Evolutionary conservation across 2,797 vertebrate species (phyloP).

Genomic region (Spatula versicolor): DNA sequence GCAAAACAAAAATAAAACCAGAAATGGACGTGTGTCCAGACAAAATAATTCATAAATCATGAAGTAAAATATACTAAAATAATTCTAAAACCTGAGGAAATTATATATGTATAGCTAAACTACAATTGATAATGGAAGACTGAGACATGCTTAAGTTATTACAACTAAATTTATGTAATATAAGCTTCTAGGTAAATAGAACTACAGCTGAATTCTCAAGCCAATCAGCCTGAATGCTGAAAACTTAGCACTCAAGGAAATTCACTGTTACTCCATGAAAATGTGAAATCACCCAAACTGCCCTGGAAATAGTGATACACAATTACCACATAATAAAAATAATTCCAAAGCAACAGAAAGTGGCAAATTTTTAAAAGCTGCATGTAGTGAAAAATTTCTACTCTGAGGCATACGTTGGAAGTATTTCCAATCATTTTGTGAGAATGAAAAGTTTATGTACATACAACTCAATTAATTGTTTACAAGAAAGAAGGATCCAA

Average conservation of each 20-base stretch:
- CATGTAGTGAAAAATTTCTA: neutral
- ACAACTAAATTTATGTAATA: neutral
- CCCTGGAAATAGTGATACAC: neutral
- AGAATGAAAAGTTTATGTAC: neutral
- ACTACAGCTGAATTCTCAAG: neutral
- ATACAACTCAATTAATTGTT: neutral
- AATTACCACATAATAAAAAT: neutral
- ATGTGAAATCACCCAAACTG: neutral
- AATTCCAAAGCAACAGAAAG: neutral
- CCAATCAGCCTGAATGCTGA: neutral
- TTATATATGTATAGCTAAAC: neutral
- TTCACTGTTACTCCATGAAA: neutral
- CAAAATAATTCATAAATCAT: neutral
- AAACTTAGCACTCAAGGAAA: neutral
- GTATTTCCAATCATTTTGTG: neutral
- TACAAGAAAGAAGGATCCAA: neutral
- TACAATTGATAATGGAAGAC: neutral
- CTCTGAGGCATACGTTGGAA: neutral
- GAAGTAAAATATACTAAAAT: neutral
- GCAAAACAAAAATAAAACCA: neutral
- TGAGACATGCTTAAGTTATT: neutral
- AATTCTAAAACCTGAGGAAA: neutral
- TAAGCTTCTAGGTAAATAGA: neutral
- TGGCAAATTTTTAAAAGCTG: neutral
- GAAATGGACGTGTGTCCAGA: neutral